Conservation (phyloP, 1,140 invertebrate genomes). For the Periplaneta americana region DNA sequence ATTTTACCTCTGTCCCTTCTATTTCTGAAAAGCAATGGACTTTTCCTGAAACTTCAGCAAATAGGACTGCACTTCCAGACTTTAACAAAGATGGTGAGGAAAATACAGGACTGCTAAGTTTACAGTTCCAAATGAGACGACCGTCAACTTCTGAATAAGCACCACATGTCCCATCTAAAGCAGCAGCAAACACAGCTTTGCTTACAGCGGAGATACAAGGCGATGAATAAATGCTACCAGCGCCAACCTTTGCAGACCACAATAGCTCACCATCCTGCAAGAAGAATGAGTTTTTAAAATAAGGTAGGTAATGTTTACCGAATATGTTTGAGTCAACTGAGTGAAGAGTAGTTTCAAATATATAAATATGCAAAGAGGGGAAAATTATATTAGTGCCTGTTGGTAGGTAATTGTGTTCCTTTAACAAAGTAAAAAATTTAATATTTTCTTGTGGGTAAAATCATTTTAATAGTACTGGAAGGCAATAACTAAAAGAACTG, state of each 20-base stretch:
- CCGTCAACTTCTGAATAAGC: slow-evolving; percentile 41
- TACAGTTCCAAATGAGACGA: slow-evolving; percentile 42
- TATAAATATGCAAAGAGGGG: too few species aligned
- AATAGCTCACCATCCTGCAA: slow-evolving; percentile 36
- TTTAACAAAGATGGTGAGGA: slow-evolving; percentile 48
- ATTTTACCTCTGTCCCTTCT: slow-evolving; percentile 37
- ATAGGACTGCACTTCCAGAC: slow-evolving; percentile 43
- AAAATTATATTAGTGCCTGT: too few species aligned
- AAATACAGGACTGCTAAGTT: slow-evolving; percentile 54
- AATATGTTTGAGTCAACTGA: too few species aligned
- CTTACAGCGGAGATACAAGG: slow-evolving; percentile 42
- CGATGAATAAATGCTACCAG: slow-evolving; percentile 54
- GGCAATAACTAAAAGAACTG: background rate
- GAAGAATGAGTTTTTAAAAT: too few species aligned
- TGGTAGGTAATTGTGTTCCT: too few species aligned
- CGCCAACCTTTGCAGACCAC: slow-evolving; percentile 40
- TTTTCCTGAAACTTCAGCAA: slow-evolving; percentile 48
- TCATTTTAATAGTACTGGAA: too few species aligned
- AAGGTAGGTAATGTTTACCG: too few species aligned
- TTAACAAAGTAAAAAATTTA: too few species aligned
- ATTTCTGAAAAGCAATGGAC: slow-evolving; percentile 42
- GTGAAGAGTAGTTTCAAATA: too few species aligned
- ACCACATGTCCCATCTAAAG: slow-evolving; percentile 51
- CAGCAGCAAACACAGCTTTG: slow-evolving; percentile 43
- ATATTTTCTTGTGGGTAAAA: too few species aligned